Evolutionary conservation across 1,140 invertebrate genomes (phyloP), one percentile per base, ranked within the genome.

Genomic region (Drosophila bipectinata): DNA sequence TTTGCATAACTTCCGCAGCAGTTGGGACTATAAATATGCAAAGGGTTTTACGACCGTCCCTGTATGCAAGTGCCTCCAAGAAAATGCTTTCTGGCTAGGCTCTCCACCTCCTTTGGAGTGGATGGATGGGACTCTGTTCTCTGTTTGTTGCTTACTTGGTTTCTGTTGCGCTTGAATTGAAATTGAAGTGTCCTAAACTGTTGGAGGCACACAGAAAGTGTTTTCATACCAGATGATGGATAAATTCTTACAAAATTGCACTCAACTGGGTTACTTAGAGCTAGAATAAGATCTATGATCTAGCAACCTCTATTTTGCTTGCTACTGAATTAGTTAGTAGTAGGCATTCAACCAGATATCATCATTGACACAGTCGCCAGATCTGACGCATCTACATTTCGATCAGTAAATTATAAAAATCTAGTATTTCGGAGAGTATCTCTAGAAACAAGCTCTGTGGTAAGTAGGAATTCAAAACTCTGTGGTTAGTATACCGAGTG

Each of bases 1-100:
- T 82, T 87, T 87, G 62, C 79, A 78, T 78, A 80, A 74, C 77
- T 87, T 81, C 81, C 77, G 77, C 61, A 77, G 74, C 82, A 75
- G 69, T 81, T 87, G 69, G 45, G 41, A 63, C 73, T 57, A 81
- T 81, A 81, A 85, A 85, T 87, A 87, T 87, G 73, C 77, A 87
- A 77, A 80, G 56, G 60, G 62, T 54, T 67, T 74, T 63, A 48
- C 37, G 54, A 53, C 62, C 48, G 49, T 57, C 72, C 34, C 48
- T 68, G 45, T 72, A 52, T 61, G 61, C 26, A 77, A 72, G 72
- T 72, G 62, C 57, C 24, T 62, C 6, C 34, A 59, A 76, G 58
- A 60, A 74, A 77, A 55, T 75, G 54, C 44, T 28, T 52, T 32
- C 30, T 48, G 30, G 47, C 34, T 26, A 39, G 32, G 32, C 15